A percentile compares a stretch with the other conserved stretches of the same genome.
phyloP scores from a whole-genome alignment of 2,113 vertebrate genomes.

The Sander vitreus region DNA sequence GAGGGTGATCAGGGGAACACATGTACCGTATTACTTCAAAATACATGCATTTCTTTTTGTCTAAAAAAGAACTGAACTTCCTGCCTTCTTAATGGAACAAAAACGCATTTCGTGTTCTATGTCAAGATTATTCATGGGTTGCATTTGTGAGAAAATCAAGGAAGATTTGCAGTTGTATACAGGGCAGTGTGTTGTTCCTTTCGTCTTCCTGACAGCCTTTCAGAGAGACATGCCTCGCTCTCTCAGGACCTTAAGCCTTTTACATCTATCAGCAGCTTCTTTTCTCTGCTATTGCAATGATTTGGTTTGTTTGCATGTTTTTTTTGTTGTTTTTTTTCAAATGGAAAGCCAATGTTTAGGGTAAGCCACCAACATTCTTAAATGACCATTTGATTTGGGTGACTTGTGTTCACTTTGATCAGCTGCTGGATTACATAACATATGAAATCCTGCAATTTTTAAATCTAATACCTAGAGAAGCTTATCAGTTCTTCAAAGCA shows the following conservation, averaged over 20 bases:
- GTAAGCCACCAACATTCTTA: conserved; percentile 25
- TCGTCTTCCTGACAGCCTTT: not conserved
- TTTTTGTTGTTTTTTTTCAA: conserved; percentile 24
- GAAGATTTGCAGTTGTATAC: not conserved
- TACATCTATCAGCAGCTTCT: conserved; percentile 8
- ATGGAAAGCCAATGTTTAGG: conserved; percentile 24
- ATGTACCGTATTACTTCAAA: not conserved
- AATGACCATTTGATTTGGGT: conserved; percentile 41
- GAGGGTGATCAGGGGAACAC: not conserved
- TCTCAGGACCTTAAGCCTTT: conserved; percentile 10
- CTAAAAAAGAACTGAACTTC: not conserved
- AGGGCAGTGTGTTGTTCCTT: not conserved
- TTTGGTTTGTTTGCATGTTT: conserved; percentile 20
- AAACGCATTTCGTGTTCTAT: not conserved
- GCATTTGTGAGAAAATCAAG: not conserved
- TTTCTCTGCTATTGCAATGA: not conserved
- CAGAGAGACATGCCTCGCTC: not conserved
- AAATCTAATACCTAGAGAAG: conserved; percentile 59
- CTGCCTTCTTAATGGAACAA: not conserved
- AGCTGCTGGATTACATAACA: conserved; percentile 55
- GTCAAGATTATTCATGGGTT: not conserved
- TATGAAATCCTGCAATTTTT: conserved; percentile 46
- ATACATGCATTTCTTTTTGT: not conserved
- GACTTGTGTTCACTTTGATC: conserved; percentile 64
- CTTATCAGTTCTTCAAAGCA: conserved; percentile 56